Base-by-base conservation (phyloP, 2,888 invertebrate species). In the Spialia ferax region DNA sequence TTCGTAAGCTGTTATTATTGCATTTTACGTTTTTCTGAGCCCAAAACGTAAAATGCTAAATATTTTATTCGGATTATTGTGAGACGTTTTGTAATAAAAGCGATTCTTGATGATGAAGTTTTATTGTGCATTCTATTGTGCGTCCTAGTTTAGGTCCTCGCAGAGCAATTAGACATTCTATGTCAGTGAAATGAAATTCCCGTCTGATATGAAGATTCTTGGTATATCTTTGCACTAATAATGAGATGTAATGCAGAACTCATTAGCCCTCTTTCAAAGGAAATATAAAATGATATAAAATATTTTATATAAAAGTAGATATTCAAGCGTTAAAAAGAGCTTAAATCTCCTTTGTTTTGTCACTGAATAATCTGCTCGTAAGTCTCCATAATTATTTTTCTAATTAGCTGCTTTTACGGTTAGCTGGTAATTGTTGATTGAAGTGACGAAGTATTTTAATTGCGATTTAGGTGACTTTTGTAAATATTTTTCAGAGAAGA, bases 21-120 rank as follows among this genome's bases (percentile, higher is more conserved):
- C 82, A 79, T 81, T 86, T 70, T 85, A 86, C 90, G 91, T 93
- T 93, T 91, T 87, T 77, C 60, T 89, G 92, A 93, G 92, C 92
- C 92, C 92, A 84, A 88, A 91, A 89, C 91, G 91, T 87, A 84
- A 75, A 81, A 83, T 83, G 79, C 77, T 69, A 79, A 84, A 84
- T 61, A 61, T 61, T 65, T 71, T 73, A 76, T 70, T 68, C 70
- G 60, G 45, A 23, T 29, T 20, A 38, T 6, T 68, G 77, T 79
- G 81, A 76, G 63, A 69, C 75, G 77, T 84, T 85, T 86, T 81
- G 75, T 74, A 82, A 79, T 81, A 80, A 87, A 81, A 79, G 73
- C 77, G 77, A 70, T 73, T 75, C 70, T 71, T 73, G 64, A 70
- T 72, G 29, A 69, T 26, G 48, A 35, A 52, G 60, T 70, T 70